Evolutionary conservation across 1,140 invertebrate species (phyloP).

Genomic region (Trichogramma pretiosum): DNA sequence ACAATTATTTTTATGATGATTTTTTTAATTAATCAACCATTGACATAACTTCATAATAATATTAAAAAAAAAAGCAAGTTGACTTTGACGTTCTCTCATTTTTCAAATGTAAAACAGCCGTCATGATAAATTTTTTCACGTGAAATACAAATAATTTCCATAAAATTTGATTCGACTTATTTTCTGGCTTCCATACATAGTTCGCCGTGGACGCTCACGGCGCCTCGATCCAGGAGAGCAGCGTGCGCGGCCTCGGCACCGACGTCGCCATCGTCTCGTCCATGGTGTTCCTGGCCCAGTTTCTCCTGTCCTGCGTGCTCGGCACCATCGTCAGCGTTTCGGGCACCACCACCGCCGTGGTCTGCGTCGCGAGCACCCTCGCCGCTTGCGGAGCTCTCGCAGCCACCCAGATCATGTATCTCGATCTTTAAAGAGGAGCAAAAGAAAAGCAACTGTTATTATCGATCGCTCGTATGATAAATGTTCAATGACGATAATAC

Average conservation of each 20-base stretch:
- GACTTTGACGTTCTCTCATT: too few relatives aligned
- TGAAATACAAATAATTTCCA: background rate
- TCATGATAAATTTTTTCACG: too few relatives aligned
- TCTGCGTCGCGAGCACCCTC: constrained; percentile 69
- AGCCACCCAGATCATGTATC: constrained; percentile 80
- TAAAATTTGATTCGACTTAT: too few relatives aligned
- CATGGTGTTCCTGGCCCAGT: constrained; percentile 93
- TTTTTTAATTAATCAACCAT: too few relatives aligned
- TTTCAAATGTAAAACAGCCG: too few relatives aligned
- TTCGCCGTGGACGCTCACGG: constrained; percentile 55
- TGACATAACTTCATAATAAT: too few relatives aligned
- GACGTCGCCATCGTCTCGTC: constrained; percentile 88
- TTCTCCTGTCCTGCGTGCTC: constrained; percentile 77
- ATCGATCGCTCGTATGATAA: too few relatives aligned
- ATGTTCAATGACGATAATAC: too few relatives aligned
- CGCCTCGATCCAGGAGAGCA: constrained; percentile 40
- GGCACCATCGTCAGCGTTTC: constrained; percentile 71
- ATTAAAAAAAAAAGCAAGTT: too few relatives aligned
- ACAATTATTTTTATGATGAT: too few relatives aligned
- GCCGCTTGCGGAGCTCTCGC: constrained; percentile 74
- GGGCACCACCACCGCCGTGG: constrained; percentile 81
- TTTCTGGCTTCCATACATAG: constrained; percentile 38
- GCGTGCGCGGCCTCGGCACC: constrained; percentile 79
- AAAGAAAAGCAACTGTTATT: too few relatives aligned
- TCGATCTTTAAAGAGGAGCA: constrained; percentile 47